These are phyloP conservation scores for Neolamprologus falcicula DNA, from an alignment of 2,113 vertebrate genomes.

Conservation along the genomic window DNA sequence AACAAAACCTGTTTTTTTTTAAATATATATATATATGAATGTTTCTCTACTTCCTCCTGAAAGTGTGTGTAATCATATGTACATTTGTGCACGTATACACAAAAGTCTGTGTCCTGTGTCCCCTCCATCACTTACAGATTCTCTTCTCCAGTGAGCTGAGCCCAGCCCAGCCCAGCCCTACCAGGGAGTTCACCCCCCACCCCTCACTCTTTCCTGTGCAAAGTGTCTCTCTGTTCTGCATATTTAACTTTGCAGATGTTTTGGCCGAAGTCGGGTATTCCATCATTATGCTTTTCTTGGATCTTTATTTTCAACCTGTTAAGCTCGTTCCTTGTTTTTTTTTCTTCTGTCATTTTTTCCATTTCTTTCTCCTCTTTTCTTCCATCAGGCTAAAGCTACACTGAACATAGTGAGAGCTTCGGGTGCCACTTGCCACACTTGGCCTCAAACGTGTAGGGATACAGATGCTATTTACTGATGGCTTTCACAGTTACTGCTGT, in stretches of 20 bases:
- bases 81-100: neutral
- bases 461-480: too few species aligned
- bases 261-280: neutral
- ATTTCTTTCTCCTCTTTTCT: neutral
- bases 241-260: neutral
- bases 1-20: neutral
- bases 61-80: neutral
- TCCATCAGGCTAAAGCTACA: neutral
- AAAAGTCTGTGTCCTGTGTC: neutral
- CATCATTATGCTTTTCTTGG: neutral
- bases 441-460: neutral
- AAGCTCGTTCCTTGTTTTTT: neutral
- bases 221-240: neutral
- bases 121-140: neutral
- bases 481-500: neutral
- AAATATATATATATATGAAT: neutral
- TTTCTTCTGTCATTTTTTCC: neutral
- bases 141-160: neutral
- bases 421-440: neutral
- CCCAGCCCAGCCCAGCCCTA: neutral
- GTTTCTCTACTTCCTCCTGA: neutral
- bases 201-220: neutral
- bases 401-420: neutral
- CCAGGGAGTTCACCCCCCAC: neutral
- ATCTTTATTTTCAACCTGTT: neutral